Percentiles rank a stretch among this genome's conserved stretches.
Conservation (phyloP, 2,888 invertebrate species). For the Platycheirus albimanus region DNA sequence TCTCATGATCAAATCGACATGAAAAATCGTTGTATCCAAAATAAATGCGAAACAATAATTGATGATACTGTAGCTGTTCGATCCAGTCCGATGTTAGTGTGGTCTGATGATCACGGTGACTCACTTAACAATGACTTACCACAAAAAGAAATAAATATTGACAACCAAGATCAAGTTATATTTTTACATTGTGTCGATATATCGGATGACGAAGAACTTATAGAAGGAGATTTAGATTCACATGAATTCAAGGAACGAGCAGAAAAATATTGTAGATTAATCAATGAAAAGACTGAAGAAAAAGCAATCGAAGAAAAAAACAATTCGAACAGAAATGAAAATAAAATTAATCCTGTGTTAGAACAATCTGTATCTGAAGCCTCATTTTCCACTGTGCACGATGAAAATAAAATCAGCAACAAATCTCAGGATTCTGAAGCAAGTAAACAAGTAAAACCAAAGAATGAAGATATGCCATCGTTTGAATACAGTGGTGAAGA, state of each 20-base stretch:
- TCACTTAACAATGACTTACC: not conserved
- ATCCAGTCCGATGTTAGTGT: not conserved
- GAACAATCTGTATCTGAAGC: not conserved
- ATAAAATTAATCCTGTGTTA: not conserved
- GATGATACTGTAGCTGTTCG: no score
- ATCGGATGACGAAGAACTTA: conserved; percentile 36
- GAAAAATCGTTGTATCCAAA: not conserved
- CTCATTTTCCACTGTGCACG: no score
- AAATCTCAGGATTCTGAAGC: no score
- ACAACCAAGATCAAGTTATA: conserved; percentile 9
- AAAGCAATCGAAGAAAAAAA: no score
- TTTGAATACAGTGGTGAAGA: no score
- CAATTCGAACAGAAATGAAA: not conserved
- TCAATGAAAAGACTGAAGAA: not conserved
- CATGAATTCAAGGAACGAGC: not conserved
- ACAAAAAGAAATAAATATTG: not conserved
- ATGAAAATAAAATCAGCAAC: no score
- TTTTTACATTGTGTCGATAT: conserved; percentile 25
- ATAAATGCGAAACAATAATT: not conserved
- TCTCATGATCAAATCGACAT: not conserved
- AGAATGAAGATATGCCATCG: no score
- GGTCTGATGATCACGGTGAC: conserved; percentile 11
- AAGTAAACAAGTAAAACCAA: no score
- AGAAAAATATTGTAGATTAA: not conserved
- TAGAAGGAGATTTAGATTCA: not conserved